Percentiles rank a stretch among this genome's conserved stretches.
phyloP scores from a whole-genome alignment of 2,797 vertebrate species.

The Gallinago stenura region DNA sequence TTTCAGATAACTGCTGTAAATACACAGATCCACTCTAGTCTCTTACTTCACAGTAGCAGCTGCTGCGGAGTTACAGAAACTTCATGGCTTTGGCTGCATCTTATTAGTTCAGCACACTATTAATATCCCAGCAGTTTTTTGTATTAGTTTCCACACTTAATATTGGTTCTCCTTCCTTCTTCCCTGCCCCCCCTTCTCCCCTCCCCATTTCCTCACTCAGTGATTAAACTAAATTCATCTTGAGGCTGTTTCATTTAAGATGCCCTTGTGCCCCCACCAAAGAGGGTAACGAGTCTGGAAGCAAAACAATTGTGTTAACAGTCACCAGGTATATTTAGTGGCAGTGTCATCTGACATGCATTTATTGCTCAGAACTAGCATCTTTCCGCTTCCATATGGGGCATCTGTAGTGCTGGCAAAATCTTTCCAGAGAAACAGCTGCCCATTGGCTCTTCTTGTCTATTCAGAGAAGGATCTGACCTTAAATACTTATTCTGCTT shows the following conservation, averaged over 20 bases:
- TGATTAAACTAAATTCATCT: conserved; percentile 1
- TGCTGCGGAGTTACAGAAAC: conserved; percentile 61
- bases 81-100: conserved; percentile 60
- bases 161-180: conserved; percentile 20
- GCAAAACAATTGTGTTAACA: conserved; percentile 69
- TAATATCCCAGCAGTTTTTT: conserved; percentile 68
- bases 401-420: conserved; percentile 48
- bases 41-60: conserved; percentile 67
- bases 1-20: conserved; percentile 60
- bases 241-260: background rate
- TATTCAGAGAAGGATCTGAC: conserved; percentile 43
- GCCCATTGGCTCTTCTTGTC: conserved; percentile 34
- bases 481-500: conserved; percentile 56
- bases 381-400: conserved; percentile 46
- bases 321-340: conserved; percentile 79
- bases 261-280: background rate
- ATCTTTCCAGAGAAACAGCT: conserved; percentile 68
- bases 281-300: conserved; percentile 62
- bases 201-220: background rate
- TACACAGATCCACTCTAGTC: conserved; percentile 40
- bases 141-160: conserved; percentile 53
- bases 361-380: conserved; percentile 67
- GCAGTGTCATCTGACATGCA: conserved; percentile 50
- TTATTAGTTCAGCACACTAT: conserved; percentile 74
- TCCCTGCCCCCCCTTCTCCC: background rate